A percentile compares a stretch with the other conserved stretches of the same genome.
Evolutionary conservation across 2,888 invertebrate genomes (phyloP).

Genomic region (Himalopsyche anomala): DNA sequence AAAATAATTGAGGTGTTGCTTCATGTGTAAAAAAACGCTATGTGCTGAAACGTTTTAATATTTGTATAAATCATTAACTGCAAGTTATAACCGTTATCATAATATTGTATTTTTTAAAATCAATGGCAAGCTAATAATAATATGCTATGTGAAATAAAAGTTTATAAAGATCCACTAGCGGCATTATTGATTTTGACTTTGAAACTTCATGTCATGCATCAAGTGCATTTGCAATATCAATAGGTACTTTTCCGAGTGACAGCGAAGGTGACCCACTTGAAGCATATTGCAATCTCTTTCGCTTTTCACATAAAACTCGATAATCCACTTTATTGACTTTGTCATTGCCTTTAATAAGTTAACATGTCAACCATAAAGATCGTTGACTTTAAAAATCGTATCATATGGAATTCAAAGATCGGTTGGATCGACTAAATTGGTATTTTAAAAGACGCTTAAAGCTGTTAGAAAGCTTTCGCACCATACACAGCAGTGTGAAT

Average conservation of each 20-base stretch:
- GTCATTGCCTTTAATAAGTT: background rate
- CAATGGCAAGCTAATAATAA: too few relatives aligned
- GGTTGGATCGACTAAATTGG: background rate
- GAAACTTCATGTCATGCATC: background rate
- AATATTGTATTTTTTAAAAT: too few relatives aligned
- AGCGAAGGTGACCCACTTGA: slow-evolving; percentile 41
- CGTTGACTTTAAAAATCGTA: background rate
- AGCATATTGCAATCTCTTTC: slow-evolving; percentile 39
- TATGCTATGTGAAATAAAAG: too few relatives aligned
- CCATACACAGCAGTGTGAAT: too few relatives aligned
- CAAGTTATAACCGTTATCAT: too few relatives aligned
- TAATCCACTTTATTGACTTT: background rate
- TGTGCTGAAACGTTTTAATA: too few relatives aligned
- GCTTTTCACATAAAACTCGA: slow-evolving; percentile 52
- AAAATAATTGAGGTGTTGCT: too few relatives aligned
- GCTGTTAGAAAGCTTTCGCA: background rate
- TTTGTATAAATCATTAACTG: too few relatives aligned
- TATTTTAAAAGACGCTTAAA: background rate
- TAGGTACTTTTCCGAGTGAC: slow-evolving; percentile 32
- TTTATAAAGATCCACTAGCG: too few relatives aligned
- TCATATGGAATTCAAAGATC: slow-evolving; percentile 3
- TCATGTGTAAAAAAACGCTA: too few relatives aligned
- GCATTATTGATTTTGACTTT: background rate
- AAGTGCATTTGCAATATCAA: slow-evolving; percentile 31
- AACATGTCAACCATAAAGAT: slow-evolving; percentile 10